These are phyloP conservation scores for Montipora capricornis DNA, from an alignment of 64 coral and sea anemone species.

Conservation along the genomic window DNA sequence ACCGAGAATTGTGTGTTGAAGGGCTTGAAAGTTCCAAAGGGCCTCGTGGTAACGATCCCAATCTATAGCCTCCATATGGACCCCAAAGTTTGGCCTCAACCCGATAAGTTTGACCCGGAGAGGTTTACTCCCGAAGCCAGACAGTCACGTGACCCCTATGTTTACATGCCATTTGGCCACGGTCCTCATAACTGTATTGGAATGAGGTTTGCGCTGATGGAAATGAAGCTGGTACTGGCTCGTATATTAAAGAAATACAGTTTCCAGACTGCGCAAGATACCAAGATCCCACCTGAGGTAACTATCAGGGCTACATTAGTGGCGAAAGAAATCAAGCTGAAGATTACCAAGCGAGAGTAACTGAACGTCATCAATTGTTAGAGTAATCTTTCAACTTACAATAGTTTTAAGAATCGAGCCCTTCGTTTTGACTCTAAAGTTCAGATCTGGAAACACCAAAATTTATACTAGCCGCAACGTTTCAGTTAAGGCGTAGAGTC, in stretches of 20 bases:
- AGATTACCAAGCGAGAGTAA: too few species aligned
- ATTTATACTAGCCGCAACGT: too few species aligned
- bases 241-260: constrained; percentile 38
- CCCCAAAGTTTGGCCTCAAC: constrained; percentile 22
- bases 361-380: too few species aligned
- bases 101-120: constrained; percentile 55
- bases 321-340: too few species aligned
- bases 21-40: constrained; percentile 8
- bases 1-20: not conserved
- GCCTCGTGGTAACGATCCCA: not conserved
- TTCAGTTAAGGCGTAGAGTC: too few species aligned
- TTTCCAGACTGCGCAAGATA: not conserved
- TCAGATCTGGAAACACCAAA: too few species aligned
- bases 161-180: constrained; percentile 16
- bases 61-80: constrained; percentile 52
- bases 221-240: constrained; percentile 61
- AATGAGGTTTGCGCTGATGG: constrained; percentile 56
- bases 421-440: too few species aligned
- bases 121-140: constrained; percentile 26
- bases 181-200: constrained; percentile 47
- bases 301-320: not conserved
- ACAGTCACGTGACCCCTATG: constrained; percentile 26
- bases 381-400: too few species aligned
- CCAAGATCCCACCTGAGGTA: constrained; percentile 52
- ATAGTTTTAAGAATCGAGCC: too few species aligned